phyloP scores from a whole-genome alignment of 2,113 vertebrate genomes.

The Odobenus rosmarus region DNA sequence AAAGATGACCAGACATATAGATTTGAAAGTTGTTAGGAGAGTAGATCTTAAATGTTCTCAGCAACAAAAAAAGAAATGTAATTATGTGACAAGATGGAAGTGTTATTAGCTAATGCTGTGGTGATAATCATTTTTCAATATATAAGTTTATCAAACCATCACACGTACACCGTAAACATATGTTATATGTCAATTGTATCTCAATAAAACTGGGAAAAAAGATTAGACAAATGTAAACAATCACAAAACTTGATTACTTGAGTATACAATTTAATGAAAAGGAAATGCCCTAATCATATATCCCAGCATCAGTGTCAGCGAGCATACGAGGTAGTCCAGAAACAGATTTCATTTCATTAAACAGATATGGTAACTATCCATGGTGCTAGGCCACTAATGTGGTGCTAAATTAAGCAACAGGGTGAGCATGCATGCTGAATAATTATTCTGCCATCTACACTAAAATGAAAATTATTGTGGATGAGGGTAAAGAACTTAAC shows the following conservation, averaged over 20 bases:
- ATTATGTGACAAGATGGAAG: not conserved
- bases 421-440: not conserved
- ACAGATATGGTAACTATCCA: not conserved
- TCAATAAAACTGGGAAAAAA: not conserved
- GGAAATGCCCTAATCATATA: not conserved
- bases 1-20: not conserved
- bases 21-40: not conserved
- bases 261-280: not conserved
- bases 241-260: not conserved
- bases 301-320: not conserved
- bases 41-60: not conserved
- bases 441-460: not conserved
- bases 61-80: not conserved
- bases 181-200: not conserved
- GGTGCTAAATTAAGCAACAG: not conserved
- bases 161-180: not conserved
- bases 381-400: slow-evolving; percentile 10
- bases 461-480: not conserved
- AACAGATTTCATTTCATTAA: not conserved
- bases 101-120: not conserved
- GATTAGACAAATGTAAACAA: not conserved
- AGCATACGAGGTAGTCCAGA: not conserved
- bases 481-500: not conserved
- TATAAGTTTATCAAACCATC: not conserved
- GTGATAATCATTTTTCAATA: not conserved